Base-by-base conservation (phyloP, 2,888 invertebrate species). In the Hemithea aestivaria region DNA sequence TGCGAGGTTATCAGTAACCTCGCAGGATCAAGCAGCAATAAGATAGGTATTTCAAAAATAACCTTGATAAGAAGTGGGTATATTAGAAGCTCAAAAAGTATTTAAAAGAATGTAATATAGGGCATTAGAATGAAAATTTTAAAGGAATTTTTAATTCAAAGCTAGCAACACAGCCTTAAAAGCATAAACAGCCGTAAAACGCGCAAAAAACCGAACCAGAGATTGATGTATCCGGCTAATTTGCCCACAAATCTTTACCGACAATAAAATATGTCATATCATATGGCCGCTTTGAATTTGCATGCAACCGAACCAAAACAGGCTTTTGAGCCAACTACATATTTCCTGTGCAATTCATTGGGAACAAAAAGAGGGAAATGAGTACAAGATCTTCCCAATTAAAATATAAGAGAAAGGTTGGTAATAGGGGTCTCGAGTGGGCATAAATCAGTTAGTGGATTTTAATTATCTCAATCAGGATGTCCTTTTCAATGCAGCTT, bases 191-290 rank as follows among this genome's bases (percentile, higher is more conserved):
- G 25, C 36, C 32, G 29, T 23, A 42, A 42, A 42, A 33, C 26
- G 20, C n/a, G 45, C 58, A 58, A 56, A 51, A 57, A 53, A 53
- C 49, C 56, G 35, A 49, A 16, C 57, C 36, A 51, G 16, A 74
- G 84, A 85, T 82, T 81, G 84, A 82, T 76, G 82, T 84, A 83
- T 85, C 85, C 85, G 73, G 69, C 84, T 85, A 85, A 85, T 85
- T 85, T 84, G 80, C 73, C 74, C 81, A 68, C 63, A 53, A 62
- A 61, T 65, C 61, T 57, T 56, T 42, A 58, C 58, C 53, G 56
- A 66, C 75, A 81, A 81, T 82, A 79, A 82, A 79, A 78, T 78
- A 79, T 78, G 83, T 82, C 84, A 85, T 84, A 83, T 84, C 76
- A 71, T 75, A 76, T 76, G 56, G 73, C 74, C 59, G 64, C 64